Evolutionary conservation across 2,113 vertebrate genomes (phyloP).

Genomic region (Montifringilla adamsi): DNA sequence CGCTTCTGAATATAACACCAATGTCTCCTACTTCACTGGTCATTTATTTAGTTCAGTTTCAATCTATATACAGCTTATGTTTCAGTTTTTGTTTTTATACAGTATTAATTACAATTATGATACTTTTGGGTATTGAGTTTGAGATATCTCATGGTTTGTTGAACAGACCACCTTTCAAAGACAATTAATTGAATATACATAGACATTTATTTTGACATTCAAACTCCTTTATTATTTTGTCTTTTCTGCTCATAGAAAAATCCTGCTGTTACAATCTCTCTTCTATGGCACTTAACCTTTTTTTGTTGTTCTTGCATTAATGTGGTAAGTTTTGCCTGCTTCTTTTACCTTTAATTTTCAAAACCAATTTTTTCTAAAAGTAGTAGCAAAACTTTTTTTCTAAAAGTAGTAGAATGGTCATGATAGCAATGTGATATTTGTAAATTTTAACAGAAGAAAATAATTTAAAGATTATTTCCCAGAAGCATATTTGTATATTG

Average conservation of each 20-base stretch:
- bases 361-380: neutral
- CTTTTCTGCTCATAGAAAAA: neutral
- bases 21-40: neutral
- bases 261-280: neutral
- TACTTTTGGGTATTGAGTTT: neutral
- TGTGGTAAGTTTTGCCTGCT: neutral
- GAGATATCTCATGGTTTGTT: neutral
- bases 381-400: neutral
- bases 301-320: neutral
- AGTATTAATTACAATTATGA: neutral
- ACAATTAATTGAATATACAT: neutral
- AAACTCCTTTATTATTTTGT: neutral
- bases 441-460: neutral
- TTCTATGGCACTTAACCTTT: neutral
- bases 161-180: neutral
- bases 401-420: neutral
- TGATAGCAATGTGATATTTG: neutral
- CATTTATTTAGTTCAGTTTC: slow-evolving; percentile 25
- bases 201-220: neutral
- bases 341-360: neutral
- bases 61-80: neutral
- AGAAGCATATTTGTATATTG: neutral
- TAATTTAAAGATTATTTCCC: neutral
- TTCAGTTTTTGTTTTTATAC: neutral
- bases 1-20: neutral